Base-by-base conservation (phyloP, 53 echinoderm and acorn worm species). In the Crossaster papposus region DNA sequence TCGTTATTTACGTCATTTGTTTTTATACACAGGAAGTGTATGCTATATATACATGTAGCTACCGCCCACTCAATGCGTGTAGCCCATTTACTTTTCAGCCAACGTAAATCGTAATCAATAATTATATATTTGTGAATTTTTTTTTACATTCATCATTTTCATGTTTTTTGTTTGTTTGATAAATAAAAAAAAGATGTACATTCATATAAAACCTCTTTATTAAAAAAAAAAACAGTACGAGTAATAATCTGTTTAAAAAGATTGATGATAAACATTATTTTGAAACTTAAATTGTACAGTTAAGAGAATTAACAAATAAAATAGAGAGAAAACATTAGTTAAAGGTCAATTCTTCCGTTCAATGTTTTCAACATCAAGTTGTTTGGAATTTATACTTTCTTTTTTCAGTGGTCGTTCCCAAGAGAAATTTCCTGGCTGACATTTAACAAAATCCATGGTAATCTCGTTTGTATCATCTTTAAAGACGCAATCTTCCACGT, bases 401-500 rank as follows among this genome's bases (percentile, higher is more conserved):
- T 22, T 64, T 13, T 3, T 18, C 3, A 14, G 11, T 64, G 15
- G 15, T 14, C 23, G 20, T 22, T 64, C 15, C 20, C 29, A 15
- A 33, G 13, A 18, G 31, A 13, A 3, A 36, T 22, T 62, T 62
- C 36, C 54, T 15, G 15, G 65, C 17, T 50, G 65, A 82, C 68
- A 28, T 82, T 65, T 82, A 14, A 68, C 37, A 28, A 37, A 65
- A 37, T 44, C 36, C 82, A 5, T 24, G 2, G 31, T 82, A 82
- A 82, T 82, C 82, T 38, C 38, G 24, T 37, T 44, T 8, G 37
- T 29, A 11, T 35, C 70, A 68, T 82, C 68, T 13, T 68, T 38
- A 36, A 82, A 82, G 26, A 51, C 68, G 36, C 65, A 68, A 82
- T 65, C 68, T 36, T 70, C 82, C 65, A 79, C 36, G 54, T 3